Base-by-base conservation (phyloP, 2,113 vertebrate genomes). In the Fulica atra region DNA sequence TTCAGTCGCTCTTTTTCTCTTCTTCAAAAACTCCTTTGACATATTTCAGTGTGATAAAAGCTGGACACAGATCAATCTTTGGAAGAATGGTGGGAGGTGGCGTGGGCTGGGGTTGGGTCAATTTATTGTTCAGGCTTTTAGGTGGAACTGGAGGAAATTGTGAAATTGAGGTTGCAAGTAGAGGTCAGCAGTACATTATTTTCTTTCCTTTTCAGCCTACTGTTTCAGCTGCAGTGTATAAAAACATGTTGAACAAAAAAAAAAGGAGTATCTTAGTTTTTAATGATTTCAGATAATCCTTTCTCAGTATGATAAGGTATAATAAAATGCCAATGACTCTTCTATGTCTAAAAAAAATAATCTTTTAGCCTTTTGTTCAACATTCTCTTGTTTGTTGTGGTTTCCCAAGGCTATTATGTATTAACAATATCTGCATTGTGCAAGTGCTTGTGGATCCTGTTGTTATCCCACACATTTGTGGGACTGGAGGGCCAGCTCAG, bases 381-480 rank as follows among this genome's bases (percentile, higher is more conserved):
- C 36, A n/a, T 76, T 86, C 17, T 72, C 11, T 54, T 57, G 16
- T 53, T 89, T 71, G 31, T 93, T 51, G 71, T 78, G 36, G 60
- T 69, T 90, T 92, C 66, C 48, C 38, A 91, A 90, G 64, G 76
- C 50, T 87, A 19, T 81, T 90, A 17, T 16, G 51, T 28, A 35
- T 88, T 83, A 88, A 90, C 60, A 76, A 48, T 88, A 83, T 42
- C 78, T 93, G 38, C 81, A 46, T 86, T 90, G 61, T 90, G 66
- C 40, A 70, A 83, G 56, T 16, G 54, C 38, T 79, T 74, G n/a
- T 2, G 9, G 57, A 71, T 82, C 24, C 53, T 95, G 68, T 86
- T 93, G 17, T 83, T 88, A 69, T 57, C 26, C 56, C 24, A 70
- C n/a, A n/a, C 38, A 20, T 56, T 51, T 13, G 54, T 56, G 31